Base-by-base conservation (phyloP, 2,797 vertebrate species). In the Crossoptilon crossoptilon region DNA sequence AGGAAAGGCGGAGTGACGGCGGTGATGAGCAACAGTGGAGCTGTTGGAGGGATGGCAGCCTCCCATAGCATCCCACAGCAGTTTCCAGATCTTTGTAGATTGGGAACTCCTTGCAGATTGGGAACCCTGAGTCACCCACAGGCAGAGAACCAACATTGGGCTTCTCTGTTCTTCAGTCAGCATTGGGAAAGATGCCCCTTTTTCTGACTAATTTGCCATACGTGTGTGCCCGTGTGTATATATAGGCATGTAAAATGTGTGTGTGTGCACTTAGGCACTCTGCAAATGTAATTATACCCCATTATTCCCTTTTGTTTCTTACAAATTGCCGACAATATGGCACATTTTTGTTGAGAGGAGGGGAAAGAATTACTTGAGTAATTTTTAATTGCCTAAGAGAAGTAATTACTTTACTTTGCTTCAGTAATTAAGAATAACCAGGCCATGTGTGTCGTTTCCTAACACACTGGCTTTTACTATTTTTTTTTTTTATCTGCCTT, bases 381-480 rank as follows among this genome's bases (percentile, higher is more conserved):
- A 91, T 88, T 93, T 94, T 92, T 94, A 96, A 95, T 94, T 95
- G 95, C 85, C 95, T 95, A 93, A 84, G 84, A 93, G 90, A 96
- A 94, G 74, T 94, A 96, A 96, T 97, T 96, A 94, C 80, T 95
- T 96, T 62, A 64, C 91, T 95, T 94, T 87, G 84, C 88, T 95
- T 91, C 81, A 89, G 82, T 96, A 95, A 97, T 96, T 96, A 96
- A 96, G 92, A 94, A 91, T 87, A 93, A 95, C 87, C 84, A 88
- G 93, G 91, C 71, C 63, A 79, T 84, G 85, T 94, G 73, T 96
- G 96, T 79, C 80, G 91, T 84, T 73, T 59, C 84, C 88, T 76
- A 77, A 46, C 33, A 62, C 78, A 73, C 15, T 26, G 76, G 64
- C 24, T 77, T 81, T 29, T 12, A 37, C 23, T 11, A 11, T 17